A percentile compares a stretch with the other conserved stretches of the same genome.
These are phyloP conservation scores for Drosophila prostipennis DNA, from an alignment of 2,888 invertebrate species.

Conservation along the genomic window DNA sequence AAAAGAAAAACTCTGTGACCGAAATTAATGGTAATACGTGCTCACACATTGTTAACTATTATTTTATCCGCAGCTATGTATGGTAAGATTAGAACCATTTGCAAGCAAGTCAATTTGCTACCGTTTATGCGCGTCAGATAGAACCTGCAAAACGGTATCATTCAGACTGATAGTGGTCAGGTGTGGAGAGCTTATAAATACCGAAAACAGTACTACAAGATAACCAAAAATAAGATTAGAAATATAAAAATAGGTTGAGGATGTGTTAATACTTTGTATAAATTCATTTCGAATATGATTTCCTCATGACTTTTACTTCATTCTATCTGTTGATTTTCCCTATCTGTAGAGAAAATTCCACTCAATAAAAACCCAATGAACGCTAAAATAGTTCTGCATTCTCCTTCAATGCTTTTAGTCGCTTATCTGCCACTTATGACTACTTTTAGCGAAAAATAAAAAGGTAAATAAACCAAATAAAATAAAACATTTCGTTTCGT, in stretches of 20 bases:
- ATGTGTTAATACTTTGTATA: not conserved
- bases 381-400: constrained; percentile 6
- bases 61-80: constrained; percentile 8
- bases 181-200: constrained; percentile 25
- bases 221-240: constrained; percentile 25
- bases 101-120: constrained; percentile 16
- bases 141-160: constrained; percentile 7
- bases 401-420: constrained; percentile 9
- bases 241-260: constrained; percentile 8
- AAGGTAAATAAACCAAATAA: constrained; percentile 41
- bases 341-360: not conserved
- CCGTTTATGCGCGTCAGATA: constrained; percentile 27
- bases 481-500: constrained; percentile 51
- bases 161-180: constrained; percentile 28
- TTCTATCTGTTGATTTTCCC: not conserved
- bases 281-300: no score
- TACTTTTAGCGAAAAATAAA: constrained; percentile 29
- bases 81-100: constrained; percentile 8
- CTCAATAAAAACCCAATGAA: constrained; percentile 27
- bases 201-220: constrained; percentile 15
- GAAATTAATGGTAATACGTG: constrained; percentile 3
- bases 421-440: constrained; percentile 44
- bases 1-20: not conserved
- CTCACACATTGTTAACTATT: not conserved
- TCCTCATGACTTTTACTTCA: no score